Base-by-base conservation (phyloP, 1,140 invertebrate genomes). In the Elymnias hypermnestra region DNA sequence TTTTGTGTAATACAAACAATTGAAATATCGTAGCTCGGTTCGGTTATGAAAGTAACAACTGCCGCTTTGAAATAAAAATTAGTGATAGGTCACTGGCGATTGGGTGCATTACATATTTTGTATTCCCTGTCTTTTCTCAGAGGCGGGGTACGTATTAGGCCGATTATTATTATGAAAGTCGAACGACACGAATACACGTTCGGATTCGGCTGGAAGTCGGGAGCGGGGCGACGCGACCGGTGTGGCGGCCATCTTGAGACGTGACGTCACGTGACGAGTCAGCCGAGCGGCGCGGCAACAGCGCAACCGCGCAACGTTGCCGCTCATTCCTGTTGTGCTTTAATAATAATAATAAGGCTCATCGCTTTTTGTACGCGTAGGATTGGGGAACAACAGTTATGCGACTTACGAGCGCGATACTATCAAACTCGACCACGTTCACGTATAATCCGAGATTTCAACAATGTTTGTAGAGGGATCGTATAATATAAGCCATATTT, bases 221-320 rank as follows among this genome's bases (percentile, higher is more conserved):
- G 72, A 69, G 68, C 60, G 64, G 73, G 69, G 74, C 65, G 64
- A 67, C 66, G 61, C 55, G 66, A 74, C 70, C 78, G 74, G 76
- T 72, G 53, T 65, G 75, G 74, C 81, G 70, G 81, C 81, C 81
- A 85, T 83, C 76, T 85, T 85, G 78, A 85, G 81, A 85, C 75
- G 77, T 85, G 82, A 85, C 82, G 82, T 85, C 82, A 85, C 82
- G 77, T 85, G 82, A 85, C 82, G 82, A 85, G 75, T 82, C 73
- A 83, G 71, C 72, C 70, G 72, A 75, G 66, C 68, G 60, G 63
- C 10, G 57, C 61, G 81, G 78, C 81, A 85, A 83, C 81, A 67
- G 62, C 72, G 77, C 79, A 39, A 25, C 39, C 40, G 39, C 22
- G 65, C 70, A 43, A 60, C 59, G 74, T 78, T 76, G 69, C 71